These are phyloP conservation scores for Parambassis ranga DNA, from an alignment of 2,797 vertebrate genomes.

Conservation along the genomic window DNA sequence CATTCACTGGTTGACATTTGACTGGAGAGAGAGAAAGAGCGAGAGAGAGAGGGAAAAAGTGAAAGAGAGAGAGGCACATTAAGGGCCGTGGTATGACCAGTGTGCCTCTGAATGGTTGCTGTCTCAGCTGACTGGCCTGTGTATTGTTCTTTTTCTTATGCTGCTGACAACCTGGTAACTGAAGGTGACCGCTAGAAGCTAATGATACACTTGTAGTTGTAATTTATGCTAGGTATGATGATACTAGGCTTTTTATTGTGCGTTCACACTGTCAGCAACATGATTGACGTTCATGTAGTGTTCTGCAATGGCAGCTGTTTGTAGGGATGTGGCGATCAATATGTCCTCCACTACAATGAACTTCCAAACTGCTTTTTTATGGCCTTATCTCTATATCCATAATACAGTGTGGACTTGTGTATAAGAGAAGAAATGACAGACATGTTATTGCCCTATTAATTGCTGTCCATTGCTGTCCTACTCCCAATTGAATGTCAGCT, in stretches of 20 bases:
- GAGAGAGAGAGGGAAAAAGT: conserved; percentile 1
- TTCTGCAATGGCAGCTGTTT: background rate
- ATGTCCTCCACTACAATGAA: too few species aligned
- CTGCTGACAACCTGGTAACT: conserved; percentile 11
- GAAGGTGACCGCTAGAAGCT: conserved; percentile 22
- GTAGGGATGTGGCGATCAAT: too few species aligned
- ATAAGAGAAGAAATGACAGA: too few species aligned
- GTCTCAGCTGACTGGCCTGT: conserved; percentile 35
- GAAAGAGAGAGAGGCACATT: conserved; percentile 9
- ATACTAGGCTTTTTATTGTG: background rate
- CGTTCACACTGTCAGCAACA: background rate
- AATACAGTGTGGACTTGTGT: too few species aligned
- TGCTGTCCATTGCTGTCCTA: too few species aligned
- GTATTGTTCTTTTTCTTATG: background rate
- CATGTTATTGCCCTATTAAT: too few species aligned
- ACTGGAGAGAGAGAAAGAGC: conserved; percentile 42
- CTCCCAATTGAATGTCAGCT: too few species aligned
- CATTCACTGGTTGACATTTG: conserved; percentile 76
- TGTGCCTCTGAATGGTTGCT: conserved; percentile 28
- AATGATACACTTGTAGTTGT: conserved; percentile 15
- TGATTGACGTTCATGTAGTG: conserved; percentile 1
- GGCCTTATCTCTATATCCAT: too few species aligned
- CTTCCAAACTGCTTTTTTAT: too few species aligned
- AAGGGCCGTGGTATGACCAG: conserved; percentile 23
- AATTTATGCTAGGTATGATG: background rate